These are phyloP conservation scores for Percina caprodes DNA, from an alignment of 2,113 vertebrate genomes.

Conservation along the genomic window DNA sequence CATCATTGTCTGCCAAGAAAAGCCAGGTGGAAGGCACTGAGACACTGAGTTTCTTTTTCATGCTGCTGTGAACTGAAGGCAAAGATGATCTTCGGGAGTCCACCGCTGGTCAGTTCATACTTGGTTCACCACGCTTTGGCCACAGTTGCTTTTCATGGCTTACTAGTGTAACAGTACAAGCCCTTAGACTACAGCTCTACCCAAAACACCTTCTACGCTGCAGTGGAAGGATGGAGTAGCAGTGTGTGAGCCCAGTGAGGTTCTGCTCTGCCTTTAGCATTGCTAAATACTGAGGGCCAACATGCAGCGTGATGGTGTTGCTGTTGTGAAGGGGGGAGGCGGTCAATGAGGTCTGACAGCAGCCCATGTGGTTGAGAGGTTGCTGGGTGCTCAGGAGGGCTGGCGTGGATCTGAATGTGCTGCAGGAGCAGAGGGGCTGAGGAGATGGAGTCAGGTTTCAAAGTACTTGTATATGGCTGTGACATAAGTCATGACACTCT, in stretches of 20 bases:
- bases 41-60: conserved; percentile 31
- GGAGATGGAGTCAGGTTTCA: conserved; percentile 88
- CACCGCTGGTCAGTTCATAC: conserved; percentile 11
- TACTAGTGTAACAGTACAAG: conserved; percentile 40
- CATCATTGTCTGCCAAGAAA: conserved; percentile 1
- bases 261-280: conserved; percentile 35
- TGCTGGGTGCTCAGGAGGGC: conserved; percentile 39
- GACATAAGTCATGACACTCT: conserved; percentile 96
- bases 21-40: conserved; percentile 72
- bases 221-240: conserved; percentile 31
- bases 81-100: conserved; percentile 7
- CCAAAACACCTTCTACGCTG: neutral
- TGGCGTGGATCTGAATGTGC: conserved; percentile 46
- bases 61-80: conserved; percentile 23
- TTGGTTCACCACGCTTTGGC: neutral
- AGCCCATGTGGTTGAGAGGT: conserved; percentile 24
- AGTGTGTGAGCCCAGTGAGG: conserved; percentile 28
- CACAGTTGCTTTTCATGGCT: conserved; percentile 25
- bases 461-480: conserved; percentile 99
- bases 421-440: conserved; percentile 19
- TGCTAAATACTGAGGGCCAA: conserved; percentile 16
- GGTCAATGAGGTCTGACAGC: conserved; percentile 61
- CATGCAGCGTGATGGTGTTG: conserved; percentile 38
- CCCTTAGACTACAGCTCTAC: conserved; percentile 30
- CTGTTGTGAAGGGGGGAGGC: neutral